Percentiles rank a stretch among this genome's conserved stretches.
phyloP scores from a whole-genome alignment of 1,140 invertebrate species.

The Tigriopus japonicus region DNA sequence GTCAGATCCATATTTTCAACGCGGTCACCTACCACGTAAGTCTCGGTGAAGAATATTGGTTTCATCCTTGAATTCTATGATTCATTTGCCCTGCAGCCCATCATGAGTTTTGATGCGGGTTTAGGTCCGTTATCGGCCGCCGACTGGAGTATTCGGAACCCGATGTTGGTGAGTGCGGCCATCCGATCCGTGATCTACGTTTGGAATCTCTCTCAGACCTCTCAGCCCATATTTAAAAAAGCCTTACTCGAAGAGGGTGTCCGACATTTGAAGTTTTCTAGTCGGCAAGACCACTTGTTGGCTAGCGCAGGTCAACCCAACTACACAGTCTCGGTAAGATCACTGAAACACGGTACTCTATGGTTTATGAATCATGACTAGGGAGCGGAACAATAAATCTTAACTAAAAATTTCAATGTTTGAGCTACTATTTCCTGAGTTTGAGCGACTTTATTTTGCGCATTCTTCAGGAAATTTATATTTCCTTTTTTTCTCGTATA shows the following conservation, averaged over 20 bases:
- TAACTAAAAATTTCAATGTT: too few relatives aligned
- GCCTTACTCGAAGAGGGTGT: not conserved
- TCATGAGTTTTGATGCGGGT: not conserved
- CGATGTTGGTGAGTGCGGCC: not conserved
- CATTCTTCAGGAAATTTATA: too few relatives aligned
- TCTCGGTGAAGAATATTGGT: not conserved
- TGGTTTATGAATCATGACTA: too few relatives aligned
- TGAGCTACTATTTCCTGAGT: too few relatives aligned
- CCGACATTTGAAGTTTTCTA: not conserved
- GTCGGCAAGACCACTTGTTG: not conserved
- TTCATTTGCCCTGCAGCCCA: not conserved
- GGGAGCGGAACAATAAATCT: too few relatives aligned
- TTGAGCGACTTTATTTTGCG: too few relatives aligned
- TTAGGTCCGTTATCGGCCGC: not conserved
- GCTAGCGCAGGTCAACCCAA: not conserved
- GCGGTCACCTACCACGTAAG: not conserved
- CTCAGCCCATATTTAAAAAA: not conserved
- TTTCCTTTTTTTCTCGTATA: too few relatives aligned
- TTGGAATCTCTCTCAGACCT: not conserved
- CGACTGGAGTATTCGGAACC: not conserved
- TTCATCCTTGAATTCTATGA: too few relatives aligned
- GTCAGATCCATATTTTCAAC: conserved; percentile 1
- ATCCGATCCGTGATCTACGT: not conserved
- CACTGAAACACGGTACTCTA: too few relatives aligned
- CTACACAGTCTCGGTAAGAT: not conserved